These are phyloP conservation scores for Megaleporinus macrocephalus DNA, from an alignment of 2,113 vertebrate species.

Conservation along the genomic window DNA sequence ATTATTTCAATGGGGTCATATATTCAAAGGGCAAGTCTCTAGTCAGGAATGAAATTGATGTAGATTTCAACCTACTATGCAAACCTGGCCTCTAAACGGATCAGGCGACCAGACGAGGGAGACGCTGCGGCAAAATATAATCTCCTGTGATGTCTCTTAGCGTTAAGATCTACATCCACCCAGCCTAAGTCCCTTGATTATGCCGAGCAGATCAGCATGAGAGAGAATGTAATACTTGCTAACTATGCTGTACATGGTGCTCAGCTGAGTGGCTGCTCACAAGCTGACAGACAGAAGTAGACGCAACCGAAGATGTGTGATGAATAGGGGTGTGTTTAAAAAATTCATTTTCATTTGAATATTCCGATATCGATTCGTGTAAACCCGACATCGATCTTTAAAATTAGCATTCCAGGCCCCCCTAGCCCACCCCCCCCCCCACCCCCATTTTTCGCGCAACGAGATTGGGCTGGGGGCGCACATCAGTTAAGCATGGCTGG, in stretches of 20 bases:
- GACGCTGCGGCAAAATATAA: slow-evolving; percentile 2
- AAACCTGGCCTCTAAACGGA: too few species aligned
- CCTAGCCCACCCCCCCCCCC: too few species aligned
- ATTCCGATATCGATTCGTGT: too few species aligned
- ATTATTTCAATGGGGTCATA: slow-evolving; percentile 64
- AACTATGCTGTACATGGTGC: not conserved
- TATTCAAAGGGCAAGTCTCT: slow-evolving; percentile 59
- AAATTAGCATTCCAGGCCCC: too few species aligned
- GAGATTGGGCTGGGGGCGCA: too few species aligned
- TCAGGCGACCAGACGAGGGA: too few species aligned
- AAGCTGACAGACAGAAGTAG: not conserved
- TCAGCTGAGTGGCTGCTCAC: not conserved
- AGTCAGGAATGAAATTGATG: slow-evolving; percentile 47
- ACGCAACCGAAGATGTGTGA: not conserved
- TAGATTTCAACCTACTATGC: slow-evolving; percentile 6
- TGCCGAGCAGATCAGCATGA: slow-evolving; percentile 36
- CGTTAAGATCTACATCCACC: slow-evolving; percentile 7
- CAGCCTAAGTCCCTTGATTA: slow-evolving; percentile 20
- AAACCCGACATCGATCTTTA: too few species aligned
- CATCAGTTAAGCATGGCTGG: too few species aligned
- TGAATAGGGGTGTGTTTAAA: too few species aligned
- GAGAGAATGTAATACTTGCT: slow-evolving; percentile 21
- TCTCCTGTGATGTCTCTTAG: slow-evolving; percentile 7
- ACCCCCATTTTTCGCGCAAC: too few species aligned
- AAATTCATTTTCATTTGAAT: too few species aligned